Evolutionary conservation across 2,797 vertebrate genomes (phyloP), one percentile per base, ranked within the genome.

Genomic region (Myripristis murdjan): DNA sequence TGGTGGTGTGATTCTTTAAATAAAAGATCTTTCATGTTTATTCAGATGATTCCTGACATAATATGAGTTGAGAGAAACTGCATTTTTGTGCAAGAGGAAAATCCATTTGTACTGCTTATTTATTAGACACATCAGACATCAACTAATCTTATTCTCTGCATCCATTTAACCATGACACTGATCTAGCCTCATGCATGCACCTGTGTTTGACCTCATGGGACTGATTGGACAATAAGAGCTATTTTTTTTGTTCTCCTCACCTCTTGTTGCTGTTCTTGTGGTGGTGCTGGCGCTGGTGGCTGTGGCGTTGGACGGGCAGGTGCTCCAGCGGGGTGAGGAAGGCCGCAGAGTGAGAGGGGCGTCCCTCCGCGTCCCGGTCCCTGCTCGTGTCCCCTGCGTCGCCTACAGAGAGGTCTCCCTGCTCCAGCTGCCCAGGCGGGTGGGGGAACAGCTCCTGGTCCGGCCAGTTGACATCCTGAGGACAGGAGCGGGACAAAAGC

Each of bases 191-290:
- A 12, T 39, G 6, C 8, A 35, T 35, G 33, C 33, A 35, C 33
- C 33, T 35, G 33, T 35, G 6, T 7, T 4, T 31, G 28, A 31
- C 28, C 7, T 31, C 28, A 4, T 31, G 28, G 28, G 28, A 31
- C 28, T 31, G 28, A 31, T 7, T 31, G 4, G 28, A 31, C 7
- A 31, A 31, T 31, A 6, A 31, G 5, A 39, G 7, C 12, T 11
- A 6, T 26, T 16, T 4, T 8, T 41, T 2, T 9, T n/a, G n/a
- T 5, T 43, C 15, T 57, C 54, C 82, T 79, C 66, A 92, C 93
- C 92, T 91, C 73, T 93, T 95, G 26, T 94, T 91, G 5, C 84
- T 90, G 69, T 60, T 70, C 76, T 90, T 93, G 1, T 46, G 87
- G 2, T 76, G 89, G 16, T 75, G 80, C 9, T 76, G 89, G 16